Base-by-base conservation (phyloP, 2,113 vertebrate genomes). In the Glaucomys volans region DNA sequence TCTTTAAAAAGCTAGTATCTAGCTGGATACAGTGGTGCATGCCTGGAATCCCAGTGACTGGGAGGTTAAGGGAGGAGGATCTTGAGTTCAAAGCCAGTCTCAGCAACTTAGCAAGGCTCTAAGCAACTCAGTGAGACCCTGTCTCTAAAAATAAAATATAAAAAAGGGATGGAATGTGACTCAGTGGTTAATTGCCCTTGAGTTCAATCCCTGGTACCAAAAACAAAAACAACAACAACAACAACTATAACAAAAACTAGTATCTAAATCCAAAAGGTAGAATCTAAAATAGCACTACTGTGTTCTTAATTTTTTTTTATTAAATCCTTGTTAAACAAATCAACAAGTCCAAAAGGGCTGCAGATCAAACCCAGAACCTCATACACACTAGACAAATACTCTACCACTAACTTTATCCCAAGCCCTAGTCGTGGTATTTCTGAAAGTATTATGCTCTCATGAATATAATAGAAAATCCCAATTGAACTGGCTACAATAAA, bases 201-300 rank as follows among this genome's bases (percentile, higher is more conserved):
- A 54, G 18, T 54, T 54, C 54, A 18, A 54, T 20, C 54, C 54
- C 18, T 18, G 17, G 17, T 54, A 54, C 18, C 18, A 54, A 54
- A 6, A 20, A 54, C 18, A 54, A 54, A 17, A 54, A 52, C 14
- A 52, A 54, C 54, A 54, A 54, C 18, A 54, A 54, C 50, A 52
- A 54, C 52, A 54, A 24, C n/a, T n/a, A n/a, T n/a, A n/a, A n/a
- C n/a, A 26, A 69, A 71, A 69, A 83, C 47, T 59, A 89, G 52
- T 30, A 95, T 87, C 72, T 90, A 18, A 74, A 95, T 91, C 26
- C 67, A 97, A 92, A 95, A 67, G 13, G 17, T 18, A 81, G 24
- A 72, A 28, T 62, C 37, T 77, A 81, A 88, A 93, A 26, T 32
- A 54, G 37, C 7, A 20, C 10, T 14, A 52, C 9, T 57, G 11